phyloP scores from a whole-genome alignment of 2,888 invertebrate genomes.

The Carpatolechia fugitivella region DNA sequence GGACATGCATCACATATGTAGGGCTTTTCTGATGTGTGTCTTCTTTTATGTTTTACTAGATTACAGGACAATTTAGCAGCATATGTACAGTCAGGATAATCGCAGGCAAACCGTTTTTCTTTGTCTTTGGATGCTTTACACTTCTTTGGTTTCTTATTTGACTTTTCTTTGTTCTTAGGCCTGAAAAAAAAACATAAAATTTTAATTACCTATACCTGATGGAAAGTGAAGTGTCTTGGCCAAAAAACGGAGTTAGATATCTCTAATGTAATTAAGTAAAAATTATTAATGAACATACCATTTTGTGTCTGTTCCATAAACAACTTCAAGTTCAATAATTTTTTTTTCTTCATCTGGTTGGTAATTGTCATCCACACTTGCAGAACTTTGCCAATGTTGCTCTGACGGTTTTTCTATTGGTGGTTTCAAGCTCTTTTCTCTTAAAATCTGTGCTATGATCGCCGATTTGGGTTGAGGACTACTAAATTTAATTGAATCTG shows the following conservation, averaged over 20 bases:
- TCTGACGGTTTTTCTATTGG: conserved; percentile 26
- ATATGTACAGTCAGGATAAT: conserved; percentile 74
- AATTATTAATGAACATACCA: too few species aligned
- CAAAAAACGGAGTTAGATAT: too few species aligned
- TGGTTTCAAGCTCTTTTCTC: conserved; percentile 49
- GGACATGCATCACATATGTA: conserved; percentile 70
- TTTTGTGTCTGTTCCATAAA: background rate
- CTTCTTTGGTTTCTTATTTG: background rate
- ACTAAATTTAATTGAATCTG: conserved; percentile 42
- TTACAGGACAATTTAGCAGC: conserved; percentile 71
- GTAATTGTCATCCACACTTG: background rate
- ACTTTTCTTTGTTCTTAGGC: background rate
- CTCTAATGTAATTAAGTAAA: too few species aligned
- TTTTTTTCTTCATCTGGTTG: background rate
- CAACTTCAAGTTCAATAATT: background rate
- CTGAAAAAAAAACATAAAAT: background rate
- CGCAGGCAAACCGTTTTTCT: conserved; percentile 66
- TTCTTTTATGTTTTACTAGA: conserved; percentile 66
- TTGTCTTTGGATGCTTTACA: conserved; percentile 36
- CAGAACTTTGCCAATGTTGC: background rate
- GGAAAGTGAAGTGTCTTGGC: too few species aligned
- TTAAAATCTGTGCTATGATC: conserved; percentile 51
- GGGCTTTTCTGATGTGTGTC: conserved; percentile 65
- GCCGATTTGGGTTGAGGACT: conserved; percentile 52
- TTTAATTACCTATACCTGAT: too few species aligned